Conservation (phyloP, 2,888 invertebrate species). For the Lymantria dispar region DNA sequence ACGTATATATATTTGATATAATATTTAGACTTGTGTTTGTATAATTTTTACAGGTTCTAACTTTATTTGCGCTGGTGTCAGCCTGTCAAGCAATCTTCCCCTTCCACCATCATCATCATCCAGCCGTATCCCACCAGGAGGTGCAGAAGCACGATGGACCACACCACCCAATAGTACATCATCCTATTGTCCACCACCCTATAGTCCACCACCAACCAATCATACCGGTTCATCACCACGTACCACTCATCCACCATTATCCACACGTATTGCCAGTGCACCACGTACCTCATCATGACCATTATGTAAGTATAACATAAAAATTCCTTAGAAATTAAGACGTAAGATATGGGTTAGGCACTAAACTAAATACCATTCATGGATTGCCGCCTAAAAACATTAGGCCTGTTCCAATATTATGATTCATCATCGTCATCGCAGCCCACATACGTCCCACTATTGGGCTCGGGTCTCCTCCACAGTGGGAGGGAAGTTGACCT, state of each 20-base stretch:
- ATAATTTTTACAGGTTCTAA: slow-evolving; percentile 54
- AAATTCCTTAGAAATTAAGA: too few relatives aligned
- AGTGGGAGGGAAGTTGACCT: too few relatives aligned
- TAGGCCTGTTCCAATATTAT: too few relatives aligned
- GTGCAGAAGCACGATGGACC: slow-evolving; percentile 66
- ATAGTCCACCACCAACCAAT: slow-evolving; percentile 47
- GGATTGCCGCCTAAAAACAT: too few relatives aligned
- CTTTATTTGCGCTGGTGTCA: slow-evolving; percentile 51
- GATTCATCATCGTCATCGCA: too few relatives aligned
- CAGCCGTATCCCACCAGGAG: slow-evolving; percentile 71
- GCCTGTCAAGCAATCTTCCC: slow-evolving; percentile 69
- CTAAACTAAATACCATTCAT: too few relatives aligned
- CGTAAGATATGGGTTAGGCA: too few relatives aligned
- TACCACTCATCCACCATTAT: slow-evolving; percentile 51
- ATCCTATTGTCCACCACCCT: slow-evolving; percentile 51
- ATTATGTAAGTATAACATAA: slow-evolving; percentile 60
- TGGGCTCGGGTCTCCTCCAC: too few relatives aligned
- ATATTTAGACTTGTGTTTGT: not conserved
- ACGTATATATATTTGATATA: not conserved
- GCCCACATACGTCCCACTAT: too few relatives aligned
- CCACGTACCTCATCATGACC: slow-evolving; percentile 57
- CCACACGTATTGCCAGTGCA: slow-evolving; percentile 41
- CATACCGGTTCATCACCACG: slow-evolving; percentile 47
- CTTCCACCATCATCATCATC: slow-evolving; percentile 58
- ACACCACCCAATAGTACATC: slow-evolving; percentile 41